These are phyloP conservation scores for Ophion ellenae DNA, from an alignment of 2,888 invertebrate genomes.

Conservation along the genomic window DNA sequence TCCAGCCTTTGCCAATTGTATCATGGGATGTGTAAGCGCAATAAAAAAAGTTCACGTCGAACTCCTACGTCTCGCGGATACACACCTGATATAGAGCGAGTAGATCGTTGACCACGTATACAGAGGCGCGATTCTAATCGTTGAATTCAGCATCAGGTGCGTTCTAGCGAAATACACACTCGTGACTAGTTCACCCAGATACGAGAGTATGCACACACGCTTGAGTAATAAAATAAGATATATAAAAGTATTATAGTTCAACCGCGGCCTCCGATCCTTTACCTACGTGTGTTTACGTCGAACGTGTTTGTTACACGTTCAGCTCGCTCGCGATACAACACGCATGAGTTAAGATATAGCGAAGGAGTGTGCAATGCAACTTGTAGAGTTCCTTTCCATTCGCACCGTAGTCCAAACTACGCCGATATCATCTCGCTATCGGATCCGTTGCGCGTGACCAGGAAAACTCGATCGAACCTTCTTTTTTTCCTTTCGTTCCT, in stretches of 20 bases:
- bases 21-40: not conserved
- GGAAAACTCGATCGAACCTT: slow-evolving; percentile 58
- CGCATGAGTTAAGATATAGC: slow-evolving; percentile 17
- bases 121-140: slow-evolving; percentile 51
- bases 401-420: slow-evolving; percentile 17
- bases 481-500: slow-evolving; percentile 1
- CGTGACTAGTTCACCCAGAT: slow-evolving; percentile 59
- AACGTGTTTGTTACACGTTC: slow-evolving; percentile 29
- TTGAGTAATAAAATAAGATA: slow-evolving; percentile 52
- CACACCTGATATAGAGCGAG: not conserved
- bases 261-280: slow-evolving; percentile 42
- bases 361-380: slow-evolving; percentile 33
- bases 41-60: not conserved
- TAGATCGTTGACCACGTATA: slow-evolving; percentile 45
- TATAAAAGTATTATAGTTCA: slow-evolving; percentile 43
- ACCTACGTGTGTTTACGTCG: slow-evolving; percentile 15
- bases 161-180: slow-evolving; percentile 58
- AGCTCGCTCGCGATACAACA: slow-evolving; percentile 7
- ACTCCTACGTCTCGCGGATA: slow-evolving; percentile 29
- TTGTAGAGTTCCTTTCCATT: slow-evolving; percentile 57
- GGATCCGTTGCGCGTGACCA: slow-evolving; percentile 60
- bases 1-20: not conserved
- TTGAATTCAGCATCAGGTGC: slow-evolving; percentile 61
- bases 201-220: slow-evolving; percentile 23
- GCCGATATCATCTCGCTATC: slow-evolving; percentile 59